A percentile compares a stretch with the other conserved stretches of the same genome.
These are phyloP conservation scores for Drosophila serrata DNA, from an alignment of 1,140 invertebrate genomes.

Conservation along the genomic window DNA sequence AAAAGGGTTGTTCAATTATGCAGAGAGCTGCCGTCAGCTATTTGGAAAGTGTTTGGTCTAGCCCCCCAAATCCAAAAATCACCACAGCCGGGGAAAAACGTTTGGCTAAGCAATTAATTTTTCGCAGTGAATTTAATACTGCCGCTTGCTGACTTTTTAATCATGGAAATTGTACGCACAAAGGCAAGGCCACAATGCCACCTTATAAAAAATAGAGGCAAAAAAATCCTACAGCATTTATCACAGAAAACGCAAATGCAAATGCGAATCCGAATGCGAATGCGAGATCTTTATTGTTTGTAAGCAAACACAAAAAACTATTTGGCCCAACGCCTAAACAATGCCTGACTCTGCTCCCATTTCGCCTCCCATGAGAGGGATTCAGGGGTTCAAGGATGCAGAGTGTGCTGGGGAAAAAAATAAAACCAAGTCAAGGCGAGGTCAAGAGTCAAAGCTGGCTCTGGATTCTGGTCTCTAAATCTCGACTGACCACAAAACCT, in stretches of 20 bases:
- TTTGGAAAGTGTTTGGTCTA: conserved; percentile 23
- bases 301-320: conserved; percentile 18
- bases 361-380: conserved; percentile 1
- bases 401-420: conserved; percentile 33
- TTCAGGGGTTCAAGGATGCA: conserved; percentile 63
- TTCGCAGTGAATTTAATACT: conserved; percentile 48
- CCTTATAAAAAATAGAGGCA: not conserved
- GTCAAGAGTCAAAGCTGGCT: conserved; percentile 46
- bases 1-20: conserved; percentile 45
- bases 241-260: conserved; percentile 36
- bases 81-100: not conserved
- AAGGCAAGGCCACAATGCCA: conserved; percentile 33
- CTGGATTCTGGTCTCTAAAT: not conserved
- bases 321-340: conserved; percentile 63
- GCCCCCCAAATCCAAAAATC: not conserved
- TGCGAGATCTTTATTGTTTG: conserved; percentile 33
- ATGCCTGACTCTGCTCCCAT: conserved; percentile 38
- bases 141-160: conserved; percentile 52
- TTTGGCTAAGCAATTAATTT: conserved; percentile 57
- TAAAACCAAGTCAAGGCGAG: conserved; percentile 69
- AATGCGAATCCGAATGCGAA: conserved; percentile 24
- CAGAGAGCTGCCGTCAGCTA: conserved; percentile 49
- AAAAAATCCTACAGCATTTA: conserved; percentile 12
- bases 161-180: conserved; percentile 58
- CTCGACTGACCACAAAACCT: conserved; percentile 10